Evolutionary conservation across 2,888 invertebrate species (phyloP).

Genomic region (Rhabditoides inermis): DNA sequence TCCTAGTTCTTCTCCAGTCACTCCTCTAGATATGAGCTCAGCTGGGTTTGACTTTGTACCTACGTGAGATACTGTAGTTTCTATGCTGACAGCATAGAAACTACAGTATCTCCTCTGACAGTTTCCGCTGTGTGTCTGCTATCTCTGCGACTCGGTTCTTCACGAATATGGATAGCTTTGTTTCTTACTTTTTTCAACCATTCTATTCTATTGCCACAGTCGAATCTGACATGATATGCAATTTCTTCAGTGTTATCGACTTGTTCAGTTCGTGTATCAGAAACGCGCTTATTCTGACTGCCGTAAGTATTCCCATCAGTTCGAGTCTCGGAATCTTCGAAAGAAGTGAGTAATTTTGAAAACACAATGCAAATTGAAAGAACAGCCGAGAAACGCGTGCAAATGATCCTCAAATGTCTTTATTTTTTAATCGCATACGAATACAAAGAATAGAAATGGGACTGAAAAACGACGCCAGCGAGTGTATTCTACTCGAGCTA

Average conservation of each 20-base stretch:
- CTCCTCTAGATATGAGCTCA: background rate
- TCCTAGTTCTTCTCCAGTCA: background rate
- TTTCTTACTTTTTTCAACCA: background rate
- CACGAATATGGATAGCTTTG: background rate
- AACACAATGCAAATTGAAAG: too few relatives aligned
- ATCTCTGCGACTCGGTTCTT: background rate
- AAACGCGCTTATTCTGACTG: background rate
- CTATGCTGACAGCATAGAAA: too few relatives aligned
- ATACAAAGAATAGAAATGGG: too few relatives aligned
- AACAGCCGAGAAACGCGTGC: too few relatives aligned
- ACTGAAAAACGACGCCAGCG: too few relatives aligned
- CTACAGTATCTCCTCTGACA: background rate
- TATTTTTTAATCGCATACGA: too few relatives aligned
- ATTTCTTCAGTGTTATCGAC: background rate
- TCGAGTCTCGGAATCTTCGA: background rate
- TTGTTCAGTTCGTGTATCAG: too few relatives aligned
- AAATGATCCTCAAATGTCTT: too few relatives aligned
- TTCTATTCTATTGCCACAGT: background rate
- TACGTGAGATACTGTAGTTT: too few relatives aligned
- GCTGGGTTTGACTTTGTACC: background rate
- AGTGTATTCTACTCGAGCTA: too few relatives aligned
- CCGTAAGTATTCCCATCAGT: too few relatives aligned
- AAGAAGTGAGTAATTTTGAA: too few relatives aligned
- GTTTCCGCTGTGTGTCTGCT: background rate
- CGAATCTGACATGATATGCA: background rate